Evolutionary conservation across 2,888 invertebrate species (phyloP).

Genomic region (Neoaliturus tenellus): DNA sequence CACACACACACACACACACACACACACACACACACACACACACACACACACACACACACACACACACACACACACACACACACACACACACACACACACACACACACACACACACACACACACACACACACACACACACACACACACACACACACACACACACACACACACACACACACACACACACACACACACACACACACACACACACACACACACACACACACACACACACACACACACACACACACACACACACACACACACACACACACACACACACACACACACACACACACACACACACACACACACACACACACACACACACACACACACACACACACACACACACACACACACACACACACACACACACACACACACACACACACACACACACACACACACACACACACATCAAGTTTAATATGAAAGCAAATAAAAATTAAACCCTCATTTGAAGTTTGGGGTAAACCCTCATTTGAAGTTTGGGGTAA

Average conservation of each 20-base stretch:
- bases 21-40: constrained; percentile 35
- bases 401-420: neutral
- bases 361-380: neutral
- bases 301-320: neutral
- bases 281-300: neutral
- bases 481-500: no score
- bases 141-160: constrained; percentile 34
- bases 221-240: neutral
- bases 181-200: constrained; percentile 1
- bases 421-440: no score
- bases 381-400: neutral
- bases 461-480: no score
- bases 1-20: constrained; percentile 35
- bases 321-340: neutral
- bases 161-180: constrained; percentile 29
- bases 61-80: constrained; percentile 35
- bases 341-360: neutral
- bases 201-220: neutral
- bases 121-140: constrained; percentile 30
- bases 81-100: constrained; percentile 35
- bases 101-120: constrained; percentile 35
- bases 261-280: neutral
- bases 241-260: neutral
- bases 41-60: constrained; percentile 35
- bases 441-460: no score